Evolutionary conservation across 1,140 invertebrate genomes (phyloP).

Genomic region (Mycetomoellerius zeteki): DNA sequence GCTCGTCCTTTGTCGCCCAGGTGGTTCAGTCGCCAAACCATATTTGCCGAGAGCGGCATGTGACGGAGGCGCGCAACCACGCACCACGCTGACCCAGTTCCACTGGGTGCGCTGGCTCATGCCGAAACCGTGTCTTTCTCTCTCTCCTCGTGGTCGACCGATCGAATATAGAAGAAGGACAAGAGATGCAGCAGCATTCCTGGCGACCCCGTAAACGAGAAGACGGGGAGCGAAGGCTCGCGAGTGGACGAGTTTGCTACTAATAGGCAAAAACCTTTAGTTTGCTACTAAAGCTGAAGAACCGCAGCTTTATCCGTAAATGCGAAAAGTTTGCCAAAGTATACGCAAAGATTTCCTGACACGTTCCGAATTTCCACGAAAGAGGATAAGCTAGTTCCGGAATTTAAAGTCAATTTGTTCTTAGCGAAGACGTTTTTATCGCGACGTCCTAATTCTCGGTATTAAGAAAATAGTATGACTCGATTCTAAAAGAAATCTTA

Average conservation of each 20-base stretch:
- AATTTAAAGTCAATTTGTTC: background rate
- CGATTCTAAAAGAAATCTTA: background rate
- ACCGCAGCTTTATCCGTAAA: slow-evolving; percentile 9
- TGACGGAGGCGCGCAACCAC: slow-evolving; percentile 60
- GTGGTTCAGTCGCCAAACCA: slow-evolving; percentile 54
- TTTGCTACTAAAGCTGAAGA: background rate
- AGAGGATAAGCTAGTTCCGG: background rate
- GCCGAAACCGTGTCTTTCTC: slow-evolving; percentile 57
- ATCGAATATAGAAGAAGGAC: slow-evolving; percentile 53
- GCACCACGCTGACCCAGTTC: slow-evolving; percentile 68
- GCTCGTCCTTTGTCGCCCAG: slow-evolving; percentile 48
- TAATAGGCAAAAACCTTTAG: too few species aligned
- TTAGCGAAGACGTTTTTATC: background rate
- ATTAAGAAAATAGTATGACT: background rate
- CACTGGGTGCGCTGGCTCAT: slow-evolving; percentile 39
- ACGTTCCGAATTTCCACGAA: background rate
- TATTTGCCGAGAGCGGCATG: slow-evolving; percentile 58
- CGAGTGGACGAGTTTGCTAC: background rate
- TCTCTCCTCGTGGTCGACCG: slow-evolving; percentile 10
- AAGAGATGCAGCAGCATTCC: background rate
- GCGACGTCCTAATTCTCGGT: background rate
- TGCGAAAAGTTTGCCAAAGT: slow-evolving; percentile 40
- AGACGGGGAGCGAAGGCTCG: slow-evolving; percentile 1
- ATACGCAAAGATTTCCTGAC: slow-evolving; percentile 1
- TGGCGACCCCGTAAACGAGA: slow-evolving; percentile 9